phyloP scores from a whole-genome alignment of 2,888 invertebrate genomes.

The Melinaea marsaeus region DNA sequence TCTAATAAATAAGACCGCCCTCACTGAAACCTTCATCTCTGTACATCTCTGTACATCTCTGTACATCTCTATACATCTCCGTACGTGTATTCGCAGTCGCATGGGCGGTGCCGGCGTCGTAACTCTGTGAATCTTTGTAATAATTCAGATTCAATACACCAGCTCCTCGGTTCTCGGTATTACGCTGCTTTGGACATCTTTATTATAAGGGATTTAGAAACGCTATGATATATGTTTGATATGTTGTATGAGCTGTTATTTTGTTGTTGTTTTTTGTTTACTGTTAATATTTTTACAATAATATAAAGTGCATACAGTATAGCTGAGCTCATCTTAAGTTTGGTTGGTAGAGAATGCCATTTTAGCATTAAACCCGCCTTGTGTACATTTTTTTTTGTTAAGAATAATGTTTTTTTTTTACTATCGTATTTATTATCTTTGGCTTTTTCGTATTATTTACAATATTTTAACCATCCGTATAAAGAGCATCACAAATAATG shows the following conservation, averaged over 20 bases:
- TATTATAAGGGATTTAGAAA: slow-evolving; percentile 20
- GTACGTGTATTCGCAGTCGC: slow-evolving; percentile 18
- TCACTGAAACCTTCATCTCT: neutral
- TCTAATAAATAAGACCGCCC: slow-evolving; percentile 68
- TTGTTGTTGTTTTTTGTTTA: too few relatives aligned
- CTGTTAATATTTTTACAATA: too few relatives aligned
- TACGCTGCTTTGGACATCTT: slow-evolving; percentile 16
- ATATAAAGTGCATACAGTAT: too few relatives aligned
- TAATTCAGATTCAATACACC: slow-evolving; percentile 22
- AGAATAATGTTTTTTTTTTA: too few relatives aligned
- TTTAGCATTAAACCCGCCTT: too few relatives aligned
- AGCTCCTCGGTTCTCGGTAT: slow-evolving; percentile 7
- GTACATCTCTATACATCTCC: slow-evolving; percentile 28
- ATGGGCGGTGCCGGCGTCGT: slow-evolving; percentile 23
- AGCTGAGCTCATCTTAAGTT: too few relatives aligned
- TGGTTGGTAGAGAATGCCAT: too few relatives aligned
- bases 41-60: neutral
- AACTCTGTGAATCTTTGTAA: slow-evolving; percentile 22
- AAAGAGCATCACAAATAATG: slow-evolving; percentile 9
- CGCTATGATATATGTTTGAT: slow-evolving; percentile 13
- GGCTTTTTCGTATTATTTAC: neutral
- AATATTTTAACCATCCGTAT: slow-evolving; percentile 10
- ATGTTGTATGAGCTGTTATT: neutral
- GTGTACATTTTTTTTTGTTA: too few relatives aligned
- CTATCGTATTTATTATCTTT: too few relatives aligned